Base-by-base conservation (phyloP, 2,888 invertebrate genomes). In the Pecten maximus region DNA sequence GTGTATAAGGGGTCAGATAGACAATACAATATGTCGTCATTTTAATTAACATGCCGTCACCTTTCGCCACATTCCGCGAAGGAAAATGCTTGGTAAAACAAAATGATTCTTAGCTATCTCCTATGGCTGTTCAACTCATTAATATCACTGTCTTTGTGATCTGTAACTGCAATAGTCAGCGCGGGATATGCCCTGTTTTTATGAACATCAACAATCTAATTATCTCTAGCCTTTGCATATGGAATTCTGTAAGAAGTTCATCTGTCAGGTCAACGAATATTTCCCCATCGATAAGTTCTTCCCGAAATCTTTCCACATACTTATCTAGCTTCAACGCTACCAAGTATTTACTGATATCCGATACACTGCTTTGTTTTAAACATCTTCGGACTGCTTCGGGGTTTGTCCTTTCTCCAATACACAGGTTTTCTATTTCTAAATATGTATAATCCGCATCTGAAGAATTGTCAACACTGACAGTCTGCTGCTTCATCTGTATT, bases 181-280 rank as follows among this genome's bases (percentile, higher is more conserved):
- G 87, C 6, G 91, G 91, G 4, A 91, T 48, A 87, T 91, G 91
- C 35, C 91, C 91, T 35, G 91, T 74, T 28, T 60, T 50, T 10
- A 90, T 87, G 87, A 88, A 91, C 74, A 88, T 90, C 86, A 90
- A 86, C 6, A 91, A 40, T 54, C 89, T 88, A 8, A 90, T 28
- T 39, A 74, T 87, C 86, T 91, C 91, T 6, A 90, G 40, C 28
- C 54, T 50, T 2, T 89, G 28, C 40, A 91, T 90, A 16, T 90
- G 89, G 50, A 91, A 91, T 0, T 90, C 90, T n/a, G 40, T 54
- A 15, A 91, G 90, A 15, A 90, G 87, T 15, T 88, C 74, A 4
- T 87, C 88, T n/a, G 88, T 88, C 23, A 91, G 74, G 1, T 91
- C 89, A 3, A 48, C 28, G 3, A 90, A 48, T 19, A 91, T 48